Evolutionary conservation across 2,797 vertebrate species (phyloP).

Genomic region (Pygocentrus nattereri): DNA sequence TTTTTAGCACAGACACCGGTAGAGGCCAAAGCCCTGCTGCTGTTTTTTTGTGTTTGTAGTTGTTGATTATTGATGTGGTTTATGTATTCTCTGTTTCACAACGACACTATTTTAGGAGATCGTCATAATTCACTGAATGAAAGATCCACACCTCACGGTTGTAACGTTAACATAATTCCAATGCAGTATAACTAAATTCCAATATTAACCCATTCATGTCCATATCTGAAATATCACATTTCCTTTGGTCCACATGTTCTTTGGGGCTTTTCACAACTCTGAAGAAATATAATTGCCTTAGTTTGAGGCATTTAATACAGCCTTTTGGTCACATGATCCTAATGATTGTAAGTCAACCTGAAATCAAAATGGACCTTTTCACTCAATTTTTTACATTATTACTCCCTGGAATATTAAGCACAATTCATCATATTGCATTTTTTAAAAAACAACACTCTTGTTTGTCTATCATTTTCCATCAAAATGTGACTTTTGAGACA

Average conservation of each 20-base stretch:
- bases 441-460: no score
- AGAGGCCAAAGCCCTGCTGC: conserved; percentile 46
- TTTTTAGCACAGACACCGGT: conserved; percentile 62
- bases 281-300: no score
- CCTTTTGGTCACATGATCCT: neutral
- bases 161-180: neutral
- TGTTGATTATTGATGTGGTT: neutral
- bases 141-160: neutral
- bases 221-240: neutral
- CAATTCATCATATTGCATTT: no score
- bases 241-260: no score
- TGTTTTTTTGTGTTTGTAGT: conserved; percentile 46
- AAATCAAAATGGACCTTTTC: neutral
- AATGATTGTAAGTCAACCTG: no score
- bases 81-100: neutral
- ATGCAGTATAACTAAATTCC: neutral
- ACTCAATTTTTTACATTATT: no score
- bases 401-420: no score
- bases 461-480: no score
- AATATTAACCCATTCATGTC: neutral
- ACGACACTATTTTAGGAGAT: neutral
- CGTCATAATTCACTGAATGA: neutral
- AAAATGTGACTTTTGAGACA: no score
- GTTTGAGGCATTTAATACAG: no score
- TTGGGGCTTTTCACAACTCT: no score